A percentile compares a stretch with the other conserved stretches of the same genome.
Conservation (phyloP, 2,888 invertebrate genomes). For the Therioaphis trifolii region DNA sequence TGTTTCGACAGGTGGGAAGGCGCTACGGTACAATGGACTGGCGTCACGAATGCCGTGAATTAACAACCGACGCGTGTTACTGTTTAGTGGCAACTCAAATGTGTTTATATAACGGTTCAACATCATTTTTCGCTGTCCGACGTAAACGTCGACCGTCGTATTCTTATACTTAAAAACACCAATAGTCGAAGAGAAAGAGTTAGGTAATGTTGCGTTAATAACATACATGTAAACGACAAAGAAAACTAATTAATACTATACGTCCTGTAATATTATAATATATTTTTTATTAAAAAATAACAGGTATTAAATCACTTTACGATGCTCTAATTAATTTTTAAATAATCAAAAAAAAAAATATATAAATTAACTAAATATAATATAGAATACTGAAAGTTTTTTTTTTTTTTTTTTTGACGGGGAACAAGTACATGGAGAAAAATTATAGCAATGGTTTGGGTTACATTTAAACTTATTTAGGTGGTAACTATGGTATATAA, state of each 20-base stretch:
- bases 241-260: conserved; percentile 6
- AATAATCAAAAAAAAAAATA: conserved; percentile 32
- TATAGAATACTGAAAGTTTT: conserved; percentile 48
- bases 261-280: conserved; percentile 58
- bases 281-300: conserved; percentile 62
- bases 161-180: background rate
- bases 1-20: conserved; percentile 77
- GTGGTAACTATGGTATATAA: background rate
- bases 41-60: conserved; percentile 67
- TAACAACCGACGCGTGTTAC: conserved; percentile 13
- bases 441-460: background rate
- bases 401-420: conserved; percentile 4
- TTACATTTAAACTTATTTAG: background rate
- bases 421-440: conserved; percentile 14
- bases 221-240: background rate
- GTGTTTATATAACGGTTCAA: too few species aligned
- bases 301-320: conserved; percentile 60
- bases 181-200: background rate
- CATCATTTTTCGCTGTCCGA: background rate
- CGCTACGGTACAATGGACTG: conserved; percentile 79
- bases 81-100: background rate
- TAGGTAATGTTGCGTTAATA: background rate
- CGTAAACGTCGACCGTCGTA: background rate
- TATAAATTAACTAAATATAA: conserved; percentile 30
- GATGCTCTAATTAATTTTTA: conserved; percentile 48